Evolutionary conservation across 2,888 invertebrate genomes (phyloP).

Genomic region (Lampropteryx suffumata): DNA sequence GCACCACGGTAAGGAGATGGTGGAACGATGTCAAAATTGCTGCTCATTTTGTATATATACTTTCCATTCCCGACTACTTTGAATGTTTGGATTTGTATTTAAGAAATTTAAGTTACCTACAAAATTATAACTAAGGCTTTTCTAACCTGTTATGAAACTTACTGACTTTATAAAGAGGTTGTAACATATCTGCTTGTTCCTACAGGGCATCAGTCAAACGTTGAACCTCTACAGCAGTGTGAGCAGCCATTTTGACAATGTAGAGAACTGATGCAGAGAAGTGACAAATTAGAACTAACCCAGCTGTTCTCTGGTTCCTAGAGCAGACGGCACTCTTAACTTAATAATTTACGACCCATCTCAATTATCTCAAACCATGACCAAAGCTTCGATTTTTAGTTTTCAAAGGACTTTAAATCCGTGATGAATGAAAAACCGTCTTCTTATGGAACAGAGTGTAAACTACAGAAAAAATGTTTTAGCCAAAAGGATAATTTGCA

Average conservation of each 20-base stretch:
- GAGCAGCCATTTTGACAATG: constrained; percentile 20
- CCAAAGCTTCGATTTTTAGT: too few relatives aligned
- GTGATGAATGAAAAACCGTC: not conserved
- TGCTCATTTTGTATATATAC: constrained; percentile 6
- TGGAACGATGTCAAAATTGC: constrained; percentile 10
- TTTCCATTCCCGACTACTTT: not conserved
- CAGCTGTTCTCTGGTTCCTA: constrained; percentile 1
- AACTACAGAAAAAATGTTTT: constrained; percentile 8
- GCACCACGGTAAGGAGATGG: constrained; percentile 89
- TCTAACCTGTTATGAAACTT: not conserved
- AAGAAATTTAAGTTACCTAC: too few relatives aligned
- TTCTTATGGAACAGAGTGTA: not conserved
- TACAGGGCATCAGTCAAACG: constrained; percentile 19
- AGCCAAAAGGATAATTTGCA: not conserved
- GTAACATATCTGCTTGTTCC: constrained; percentile 10
- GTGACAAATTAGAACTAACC: constrained; percentile 13
- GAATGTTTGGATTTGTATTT: too few relatives aligned
- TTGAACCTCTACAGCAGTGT: constrained; percentile 18
- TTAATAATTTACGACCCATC: too few relatives aligned
- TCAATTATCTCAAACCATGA: too few relatives aligned
- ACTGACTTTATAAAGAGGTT: not conserved
- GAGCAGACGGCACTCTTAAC: not conserved
- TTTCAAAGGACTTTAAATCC: not conserved
- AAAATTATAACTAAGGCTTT: too few relatives aligned
- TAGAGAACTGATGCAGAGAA: constrained; percentile 20